phyloP scores from a whole-genome alignment of 2,888 invertebrate species.

The Drosophila conformis region DNA sequence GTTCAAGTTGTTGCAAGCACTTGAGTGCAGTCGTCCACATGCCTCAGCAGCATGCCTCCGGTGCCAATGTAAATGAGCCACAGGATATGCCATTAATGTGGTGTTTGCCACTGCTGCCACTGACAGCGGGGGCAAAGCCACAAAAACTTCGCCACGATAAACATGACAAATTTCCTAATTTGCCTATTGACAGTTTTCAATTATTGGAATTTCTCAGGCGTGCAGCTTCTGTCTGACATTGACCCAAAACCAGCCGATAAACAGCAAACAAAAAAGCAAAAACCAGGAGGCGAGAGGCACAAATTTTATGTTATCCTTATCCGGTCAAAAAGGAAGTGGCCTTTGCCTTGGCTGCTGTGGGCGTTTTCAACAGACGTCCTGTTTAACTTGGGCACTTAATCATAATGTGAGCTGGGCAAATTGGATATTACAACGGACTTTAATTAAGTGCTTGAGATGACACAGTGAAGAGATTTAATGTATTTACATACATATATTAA shows the following conservation, averaged over 20 bases:
- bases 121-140: constrained; percentile 39
- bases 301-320: constrained; percentile 18
- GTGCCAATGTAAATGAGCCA: constrained; percentile 69
- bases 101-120: constrained; percentile 18
- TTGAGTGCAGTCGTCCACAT: constrained; percentile 52
- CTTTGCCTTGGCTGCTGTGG: neutral
- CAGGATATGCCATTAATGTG: constrained; percentile 55
- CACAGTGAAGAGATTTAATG: neutral
- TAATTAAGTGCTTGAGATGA: constrained; percentile 10
- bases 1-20: constrained; percentile 21
- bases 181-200: constrained; percentile 80
- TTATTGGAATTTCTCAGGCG: constrained; percentile 70
- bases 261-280: neutral
- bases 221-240: constrained; percentile 24
- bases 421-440: constrained; percentile 4
- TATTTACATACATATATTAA: neutral
- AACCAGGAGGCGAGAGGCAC: neutral
- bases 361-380: constrained; percentile 10
- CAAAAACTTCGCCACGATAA: constrained; percentile 57
- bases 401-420: constrained; percentile 7
- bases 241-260: constrained; percentile 30
- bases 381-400: neutral
- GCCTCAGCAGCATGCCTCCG: constrained; percentile 40
- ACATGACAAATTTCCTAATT: constrained; percentile 78
- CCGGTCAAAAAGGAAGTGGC: constrained; percentile 46